Evolutionary conservation across 2,797 vertebrate species (phyloP).

Genomic region (Parauchenoglanis punctatus): DNA sequence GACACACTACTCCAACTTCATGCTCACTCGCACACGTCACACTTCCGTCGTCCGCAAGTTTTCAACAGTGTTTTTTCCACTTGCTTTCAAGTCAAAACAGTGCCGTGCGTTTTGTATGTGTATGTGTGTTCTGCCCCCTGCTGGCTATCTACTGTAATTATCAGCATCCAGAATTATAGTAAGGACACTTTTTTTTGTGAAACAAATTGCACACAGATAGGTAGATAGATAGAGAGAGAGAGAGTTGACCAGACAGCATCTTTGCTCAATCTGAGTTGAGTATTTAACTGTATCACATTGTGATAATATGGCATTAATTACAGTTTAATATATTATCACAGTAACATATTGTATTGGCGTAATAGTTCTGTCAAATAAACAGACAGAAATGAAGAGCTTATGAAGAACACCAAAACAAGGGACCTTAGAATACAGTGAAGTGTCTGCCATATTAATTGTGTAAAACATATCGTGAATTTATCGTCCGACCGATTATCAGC

Average conservation of each 20-base stretch:
- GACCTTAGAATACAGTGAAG: neutral
- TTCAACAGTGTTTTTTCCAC: neutral
- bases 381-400: neutral
- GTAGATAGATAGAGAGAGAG: too few relatives aligned
- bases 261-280: neutral
- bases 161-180: neutral
- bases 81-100: neutral
- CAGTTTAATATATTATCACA: constrained; percentile 9
- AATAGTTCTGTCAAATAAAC: neutral
- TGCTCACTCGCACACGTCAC: neutral
- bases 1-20: constrained; percentile 17
- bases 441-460: neutral
- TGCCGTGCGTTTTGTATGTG: constrained; percentile 5
- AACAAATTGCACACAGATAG: constrained; percentile 5
- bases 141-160: constrained; percentile 15
- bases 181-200: neutral
- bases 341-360: neutral
- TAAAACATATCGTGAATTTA: neutral
- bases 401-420: constrained; percentile 1
- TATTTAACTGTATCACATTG: neutral
- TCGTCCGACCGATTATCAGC: neutral
- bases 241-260: neutral
- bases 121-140: constrained; percentile 23
- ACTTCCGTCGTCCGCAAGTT: neutral
- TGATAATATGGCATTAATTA: constrained; percentile 18